Evolutionary conservation across 2,113 vertebrate genomes (phyloP).

Genomic region (Melanocharis versteri): DNA sequence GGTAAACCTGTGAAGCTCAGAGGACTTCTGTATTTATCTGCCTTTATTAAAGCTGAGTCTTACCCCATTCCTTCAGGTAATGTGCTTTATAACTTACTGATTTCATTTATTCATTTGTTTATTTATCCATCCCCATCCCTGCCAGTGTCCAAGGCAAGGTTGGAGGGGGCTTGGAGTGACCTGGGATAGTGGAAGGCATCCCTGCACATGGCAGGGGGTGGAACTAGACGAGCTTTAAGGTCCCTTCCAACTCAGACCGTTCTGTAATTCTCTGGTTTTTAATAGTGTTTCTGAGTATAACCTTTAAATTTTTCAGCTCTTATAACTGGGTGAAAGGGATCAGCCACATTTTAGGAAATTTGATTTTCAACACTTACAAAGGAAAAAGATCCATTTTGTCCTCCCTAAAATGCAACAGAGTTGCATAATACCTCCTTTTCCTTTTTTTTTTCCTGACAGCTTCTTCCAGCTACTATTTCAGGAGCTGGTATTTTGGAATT

Average conservation of each 20-base stretch:
- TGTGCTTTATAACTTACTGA: neutral
- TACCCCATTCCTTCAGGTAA: neutral
- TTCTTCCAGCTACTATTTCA: neutral
- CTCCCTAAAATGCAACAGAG: neutral
- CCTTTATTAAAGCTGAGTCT: neutral
- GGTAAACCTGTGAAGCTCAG: neutral
- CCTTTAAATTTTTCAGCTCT: neutral
- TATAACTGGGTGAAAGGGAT: neutral
- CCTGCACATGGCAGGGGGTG: neutral
- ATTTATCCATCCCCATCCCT: neutral
- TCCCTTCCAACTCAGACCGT: too few species aligned
- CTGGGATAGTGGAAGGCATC: neutral
- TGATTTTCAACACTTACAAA: neutral
- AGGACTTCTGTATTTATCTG: neutral
- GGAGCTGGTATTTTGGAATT: neutral
- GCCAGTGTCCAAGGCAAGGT: neutral
- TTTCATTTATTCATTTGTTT: neutral
- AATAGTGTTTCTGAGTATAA: neutral
- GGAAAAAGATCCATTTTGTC: neutral
- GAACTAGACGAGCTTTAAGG: fast-evolving
- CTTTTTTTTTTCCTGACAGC: neutral
- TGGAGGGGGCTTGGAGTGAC: fast-evolving
- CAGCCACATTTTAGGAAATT: neutral
- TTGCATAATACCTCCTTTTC: neutral
- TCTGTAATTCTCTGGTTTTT: neutral